Percentiles rank a stretch among this genome's conserved stretches.
Conservation (phyloP, 2,888 invertebrate species). For the Zele albiditarsus region DNA sequence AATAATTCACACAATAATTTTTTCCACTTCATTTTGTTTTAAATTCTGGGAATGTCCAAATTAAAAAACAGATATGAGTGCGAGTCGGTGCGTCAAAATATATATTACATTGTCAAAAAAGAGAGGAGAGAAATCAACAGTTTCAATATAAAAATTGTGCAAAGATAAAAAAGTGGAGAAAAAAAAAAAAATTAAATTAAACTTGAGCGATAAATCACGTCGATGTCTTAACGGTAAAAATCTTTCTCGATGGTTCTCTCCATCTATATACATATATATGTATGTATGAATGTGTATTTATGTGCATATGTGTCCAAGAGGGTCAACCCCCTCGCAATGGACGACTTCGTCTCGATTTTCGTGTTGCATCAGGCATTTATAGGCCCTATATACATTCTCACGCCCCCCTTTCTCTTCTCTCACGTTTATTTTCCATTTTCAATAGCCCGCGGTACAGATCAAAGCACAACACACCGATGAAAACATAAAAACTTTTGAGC, state of each 20-base stretch:
- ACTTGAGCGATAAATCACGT: conserved; percentile 16
- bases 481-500: neutral
- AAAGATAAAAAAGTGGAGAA: conserved; percentile 1
- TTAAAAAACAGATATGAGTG: neutral
- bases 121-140: neutral
- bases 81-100: no score
- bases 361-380: conserved; percentile 12
- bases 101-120: no score
- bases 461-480: neutral
- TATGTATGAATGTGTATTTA: conserved; percentile 5
- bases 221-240: conserved; percentile 19
- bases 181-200: conserved; percentile 11
- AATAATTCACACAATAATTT: neutral
- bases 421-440: conserved; percentile 6
- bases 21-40: neutral
- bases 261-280: neutral
- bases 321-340: conserved; percentile 8
- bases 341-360: conserved; percentile 13
- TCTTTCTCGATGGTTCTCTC: conserved; percentile 4
- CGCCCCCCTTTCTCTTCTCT: conserved; percentile 3
- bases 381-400: neutral
- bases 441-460: neutral
- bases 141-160: conserved; percentile 8
- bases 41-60: neutral
- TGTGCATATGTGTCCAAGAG: conserved; percentile 15